Evolutionary conservation across 2,797 vertebrate species (phyloP), one percentile per base, ranked within the genome.

Genomic region (Takifugu ocellatus): DNA sequence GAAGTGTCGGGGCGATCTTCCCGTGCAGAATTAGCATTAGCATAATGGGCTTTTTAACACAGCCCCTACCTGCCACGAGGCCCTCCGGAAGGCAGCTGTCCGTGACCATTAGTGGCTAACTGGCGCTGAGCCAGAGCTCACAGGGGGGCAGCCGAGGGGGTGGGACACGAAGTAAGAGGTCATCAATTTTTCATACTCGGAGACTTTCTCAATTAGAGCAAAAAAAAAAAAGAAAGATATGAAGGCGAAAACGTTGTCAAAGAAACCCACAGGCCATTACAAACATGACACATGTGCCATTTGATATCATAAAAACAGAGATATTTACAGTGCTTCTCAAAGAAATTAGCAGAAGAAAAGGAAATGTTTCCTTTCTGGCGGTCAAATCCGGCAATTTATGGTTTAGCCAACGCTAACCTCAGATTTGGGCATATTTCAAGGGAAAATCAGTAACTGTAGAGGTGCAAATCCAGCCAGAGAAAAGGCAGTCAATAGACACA

Each of bases 31-130:
- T 87, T 80, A 82, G 59, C 79, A 87, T 88, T 85, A 85, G 79
- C 85, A 87, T 89, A 89, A 91, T 89, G 80, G 80, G 66, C 71
- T 85, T 88, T 86, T 88, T 83, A 88, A 87, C 81, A 69, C 64
- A 21, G 79, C 73, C 68, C 78, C 76, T 80, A 83, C 79, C 79
- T 86, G 79, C 83, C 83, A 74, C 51, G 60, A 80, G 77, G 65
- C 73, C 51, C 56, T 6, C 65, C 43, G 78, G 79, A 80, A 82
- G 70, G 71, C 59, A 25, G 65, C 75, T 84, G 81, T 84, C 81
- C 74, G 42, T 47, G 60, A 61, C 84, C 78, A 88, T 91, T 87
- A 88, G 79, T 74, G 70, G 73, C 57, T 60, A 72, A 76, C 78
- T 74, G 84, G 81, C 74, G 51, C 49, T 2, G 49, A 60, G 76